phyloP scores from a whole-genome alignment of 2,113 vertebrate species.

The Aix galericulata region DNA sequence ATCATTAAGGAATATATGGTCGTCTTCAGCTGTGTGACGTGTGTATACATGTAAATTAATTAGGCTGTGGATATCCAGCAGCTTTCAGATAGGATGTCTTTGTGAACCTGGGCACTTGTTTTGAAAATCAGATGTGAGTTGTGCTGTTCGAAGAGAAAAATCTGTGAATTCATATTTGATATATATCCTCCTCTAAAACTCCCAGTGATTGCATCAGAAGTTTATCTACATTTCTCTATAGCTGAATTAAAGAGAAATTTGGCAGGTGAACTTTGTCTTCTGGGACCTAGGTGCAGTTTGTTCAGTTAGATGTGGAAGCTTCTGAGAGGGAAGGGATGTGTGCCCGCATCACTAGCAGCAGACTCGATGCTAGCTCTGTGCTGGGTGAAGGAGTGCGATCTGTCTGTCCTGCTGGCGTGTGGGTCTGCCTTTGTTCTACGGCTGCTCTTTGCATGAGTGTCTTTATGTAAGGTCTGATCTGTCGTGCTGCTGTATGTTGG shows the following conservation, averaged over 20 bases:
- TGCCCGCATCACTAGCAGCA: not conserved
- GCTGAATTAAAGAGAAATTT: not conserved
- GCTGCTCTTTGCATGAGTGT: not conserved
- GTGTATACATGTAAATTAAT: conserved; percentile 9
- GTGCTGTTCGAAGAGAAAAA: not conserved
- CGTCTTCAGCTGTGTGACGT: not conserved
- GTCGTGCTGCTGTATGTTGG: not conserved
- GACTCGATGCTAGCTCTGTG: not conserved
- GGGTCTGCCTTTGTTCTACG: not conserved
- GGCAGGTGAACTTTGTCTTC: not conserved
- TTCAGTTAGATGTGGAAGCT: not conserved
- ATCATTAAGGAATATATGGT: not conserved
- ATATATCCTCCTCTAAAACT: not conserved
- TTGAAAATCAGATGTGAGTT: not conserved
- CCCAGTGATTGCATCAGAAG: not conserved
- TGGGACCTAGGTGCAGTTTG: not conserved
- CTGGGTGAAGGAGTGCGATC: not conserved
- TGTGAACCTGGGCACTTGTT: not conserved
- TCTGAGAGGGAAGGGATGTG: not conserved
- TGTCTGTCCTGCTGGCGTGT: fast-evolving
- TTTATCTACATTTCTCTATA: fast-evolving
- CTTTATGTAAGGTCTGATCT: not conserved
- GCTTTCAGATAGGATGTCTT: not conserved
- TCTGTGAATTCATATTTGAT: not conserved
- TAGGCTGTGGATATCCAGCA: not conserved